Evolutionary conservation across 2,888 invertebrate genomes (phyloP), one percentile per base, ranked within the genome.

Genomic region (Germaria angustata): DNA sequence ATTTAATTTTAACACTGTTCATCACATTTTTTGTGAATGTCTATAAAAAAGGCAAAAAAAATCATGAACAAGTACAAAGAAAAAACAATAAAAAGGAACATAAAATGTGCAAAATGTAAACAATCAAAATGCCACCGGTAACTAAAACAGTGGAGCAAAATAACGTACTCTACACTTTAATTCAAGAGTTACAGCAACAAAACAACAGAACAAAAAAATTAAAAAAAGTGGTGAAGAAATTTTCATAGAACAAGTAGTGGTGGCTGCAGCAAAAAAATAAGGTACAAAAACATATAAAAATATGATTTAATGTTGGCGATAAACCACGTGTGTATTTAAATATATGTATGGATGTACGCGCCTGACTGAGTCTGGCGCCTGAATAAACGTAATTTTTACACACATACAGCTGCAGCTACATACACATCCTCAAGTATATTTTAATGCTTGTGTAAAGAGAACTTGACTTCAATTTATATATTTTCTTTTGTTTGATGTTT

Each of bases 261-360:
- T 28, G 28, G 28, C 39, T 69, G 41, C 87, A 87, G 20, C 46
- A 46, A 46, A 41, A 73, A 39, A 55, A 65, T 55, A 72, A 80
- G 88, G 87, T 87, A 87, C 87, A 88, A 89, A 88, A 89, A 88
- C 89, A 89, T 89, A 87, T 87, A 88, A 90, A 89, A 90, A 89
- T 89, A 89, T 91, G 91, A 91, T 91, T 91, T 91, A 91, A 90
- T 91, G 89, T 86, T 87, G 88, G 90, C 87, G 91, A 91, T 91
- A 91, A 90, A 90, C 90, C 91, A 91, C 91, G 91, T 91, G 91
- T 91, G 89, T 88, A 90, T 90, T 91, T 91, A 90, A 91, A 91
- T 90, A 89, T 86, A 87, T 87, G 87, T 90, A 90, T 91, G 90
- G 91, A 91, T 90, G 89, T 86, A 87, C 87, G 87, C 87, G 87